Percentiles rank a stretch among this genome's conserved stretches.
Evolutionary conservation across 2,888 invertebrate species (phyloP).

Genomic region (Willowsia nigromaculata): DNA sequence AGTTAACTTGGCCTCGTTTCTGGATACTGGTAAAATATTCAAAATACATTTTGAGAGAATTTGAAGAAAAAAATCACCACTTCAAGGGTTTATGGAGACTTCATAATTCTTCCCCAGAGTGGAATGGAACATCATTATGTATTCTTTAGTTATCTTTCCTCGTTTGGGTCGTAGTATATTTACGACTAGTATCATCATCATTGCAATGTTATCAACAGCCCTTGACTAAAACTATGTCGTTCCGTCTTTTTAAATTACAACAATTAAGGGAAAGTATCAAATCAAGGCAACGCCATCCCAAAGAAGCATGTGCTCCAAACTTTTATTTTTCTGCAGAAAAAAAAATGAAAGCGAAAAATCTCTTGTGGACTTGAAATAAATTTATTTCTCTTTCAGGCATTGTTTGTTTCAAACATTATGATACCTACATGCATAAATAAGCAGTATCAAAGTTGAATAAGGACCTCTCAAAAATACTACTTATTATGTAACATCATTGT

Average conservation of each 20-base stretch:
- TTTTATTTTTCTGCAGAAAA: neutral
- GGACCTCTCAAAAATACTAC: too few species aligned
- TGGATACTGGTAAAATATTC: neutral
- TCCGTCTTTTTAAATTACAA: neutral
- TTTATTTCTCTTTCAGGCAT: slow-evolving; percentile 33
- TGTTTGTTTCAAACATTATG: neutral
- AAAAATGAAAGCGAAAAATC: neutral
- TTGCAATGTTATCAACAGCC: neutral
- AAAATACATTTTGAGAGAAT: neutral
- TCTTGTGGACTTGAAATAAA: slow-evolving; percentile 12
- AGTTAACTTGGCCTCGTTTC: neutral
- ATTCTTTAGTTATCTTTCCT: neutral
- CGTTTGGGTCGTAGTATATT: neutral
- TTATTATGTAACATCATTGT: neutral
- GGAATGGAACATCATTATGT: neutral
- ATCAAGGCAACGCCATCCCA: neutral
- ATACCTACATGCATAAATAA: neutral
- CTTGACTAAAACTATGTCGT: neutral
- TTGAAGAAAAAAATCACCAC: neutral
- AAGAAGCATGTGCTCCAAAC: neutral
- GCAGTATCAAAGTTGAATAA: too few species aligned
- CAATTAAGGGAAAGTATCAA: slow-evolving; percentile 17
- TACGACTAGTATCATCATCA: neutral
- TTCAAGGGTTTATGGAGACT: neutral
- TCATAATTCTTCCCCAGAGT: neutral